phyloP scores from a whole-genome alignment of 2,888 invertebrate species.

The Leptura quadrifasciata region DNA sequence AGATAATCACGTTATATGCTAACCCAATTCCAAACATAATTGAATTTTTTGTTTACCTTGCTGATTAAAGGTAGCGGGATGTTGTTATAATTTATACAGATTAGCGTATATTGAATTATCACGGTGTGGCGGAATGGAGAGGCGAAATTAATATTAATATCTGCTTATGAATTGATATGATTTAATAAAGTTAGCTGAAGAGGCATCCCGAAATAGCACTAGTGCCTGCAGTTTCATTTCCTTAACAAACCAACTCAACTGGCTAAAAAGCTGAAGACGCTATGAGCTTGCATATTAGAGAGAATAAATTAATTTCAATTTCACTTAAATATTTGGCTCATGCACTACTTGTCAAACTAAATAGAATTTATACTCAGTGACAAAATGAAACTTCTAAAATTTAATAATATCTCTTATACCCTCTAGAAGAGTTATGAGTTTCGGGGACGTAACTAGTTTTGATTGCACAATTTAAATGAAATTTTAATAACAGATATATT shows the following conservation, averaged over 20 bases:
- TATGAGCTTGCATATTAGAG: constrained; percentile 37
- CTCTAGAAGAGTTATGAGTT: not conserved
- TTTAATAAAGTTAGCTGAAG: constrained; percentile 41
- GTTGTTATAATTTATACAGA: constrained; percentile 9
- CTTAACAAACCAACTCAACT: constrained; percentile 22
- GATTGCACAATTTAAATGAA: constrained; percentile 3
- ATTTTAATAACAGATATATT: not conserved
- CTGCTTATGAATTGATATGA: constrained; percentile 45
- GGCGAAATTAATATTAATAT: constrained; percentile 51
- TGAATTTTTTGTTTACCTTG: not conserved
- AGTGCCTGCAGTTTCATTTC: constrained; percentile 30
- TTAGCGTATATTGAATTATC: not conserved
- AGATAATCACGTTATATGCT: not conserved
- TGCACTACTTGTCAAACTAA: constrained; percentile 42
- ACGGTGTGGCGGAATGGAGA: not conserved
- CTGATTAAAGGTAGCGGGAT: constrained; percentile 4
- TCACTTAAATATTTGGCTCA: constrained; percentile 39
- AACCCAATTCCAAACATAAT: constrained; percentile 4
- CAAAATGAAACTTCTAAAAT: constrained; percentile 43
- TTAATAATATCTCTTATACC: constrained; percentile 35
- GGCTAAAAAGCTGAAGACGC: constrained; percentile 31
- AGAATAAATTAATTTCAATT: constrained; percentile 48
- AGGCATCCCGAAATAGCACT: constrained; percentile 13
- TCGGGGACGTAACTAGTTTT: not conserved
- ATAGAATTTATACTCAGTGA: constrained; percentile 39